These are phyloP conservation scores for Platerodrilus igneus DNA, from an alignment of 2,888 invertebrate genomes.

Conservation along the genomic window DNA sequence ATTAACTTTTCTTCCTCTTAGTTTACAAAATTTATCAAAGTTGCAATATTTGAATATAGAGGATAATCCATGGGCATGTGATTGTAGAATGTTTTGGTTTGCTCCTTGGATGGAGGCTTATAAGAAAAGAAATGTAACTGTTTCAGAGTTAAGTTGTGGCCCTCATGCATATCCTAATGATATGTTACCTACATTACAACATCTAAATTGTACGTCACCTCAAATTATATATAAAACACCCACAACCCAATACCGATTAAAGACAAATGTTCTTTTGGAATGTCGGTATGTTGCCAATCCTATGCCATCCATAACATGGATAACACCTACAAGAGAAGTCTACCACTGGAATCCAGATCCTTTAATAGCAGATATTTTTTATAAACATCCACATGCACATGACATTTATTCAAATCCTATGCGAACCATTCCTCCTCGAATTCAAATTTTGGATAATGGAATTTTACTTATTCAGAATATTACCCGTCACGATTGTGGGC, in stretches of 20 bases:
- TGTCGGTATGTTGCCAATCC: constrained; percentile 77
- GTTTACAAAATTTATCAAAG: constrained; percentile 60
- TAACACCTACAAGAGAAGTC: constrained; percentile 68
- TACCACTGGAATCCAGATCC: constrained; percentile 77
- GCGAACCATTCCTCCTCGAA: constrained; percentile 50
- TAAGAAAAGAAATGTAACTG: constrained; percentile 47
- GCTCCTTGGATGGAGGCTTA: constrained; percentile 56
- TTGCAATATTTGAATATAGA: constrained; percentile 63
- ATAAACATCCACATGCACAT: constrained; percentile 62
- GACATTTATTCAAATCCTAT: constrained; percentile 49
- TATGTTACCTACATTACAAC: constrained; percentile 64
- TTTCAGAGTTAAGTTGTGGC: constrained; percentile 61
- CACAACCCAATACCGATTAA: constrained; percentile 59
- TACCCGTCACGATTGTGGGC: constrained; percentile 74
- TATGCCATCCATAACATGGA: constrained; percentile 78
- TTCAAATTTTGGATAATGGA: constrained; percentile 70
- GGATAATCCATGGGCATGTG: constrained; percentile 79
- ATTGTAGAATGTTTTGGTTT: constrained; percentile 82
- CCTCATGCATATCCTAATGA: constrained; percentile 63
- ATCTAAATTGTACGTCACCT: constrained; percentile 68
- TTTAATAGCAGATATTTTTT: constrained; percentile 59
- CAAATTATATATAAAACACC: constrained; percentile 58
- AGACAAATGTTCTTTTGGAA: constrained; percentile 65
- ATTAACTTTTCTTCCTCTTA: constrained; percentile 65
- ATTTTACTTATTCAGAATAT: constrained; percentile 68